Evolutionary conservation across 2,888 invertebrate genomes (phyloP).

Genomic region (Apocheima hispidaria): DNA sequence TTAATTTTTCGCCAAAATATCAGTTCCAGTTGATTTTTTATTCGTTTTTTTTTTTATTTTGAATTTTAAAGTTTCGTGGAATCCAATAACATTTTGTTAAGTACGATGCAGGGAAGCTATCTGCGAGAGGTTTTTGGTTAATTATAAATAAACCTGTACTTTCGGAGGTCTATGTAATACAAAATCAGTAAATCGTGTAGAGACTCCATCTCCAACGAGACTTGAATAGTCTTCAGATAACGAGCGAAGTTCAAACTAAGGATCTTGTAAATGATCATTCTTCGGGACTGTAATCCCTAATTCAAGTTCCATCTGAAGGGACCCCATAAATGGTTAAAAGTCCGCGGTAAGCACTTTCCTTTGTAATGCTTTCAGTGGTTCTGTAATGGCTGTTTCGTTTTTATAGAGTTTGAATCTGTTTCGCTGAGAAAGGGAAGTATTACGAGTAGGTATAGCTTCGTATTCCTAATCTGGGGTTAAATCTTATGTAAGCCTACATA

Average conservation of each 20-base stretch:
- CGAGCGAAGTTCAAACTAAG: constrained; percentile 59
- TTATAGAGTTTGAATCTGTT: constrained; percentile 27
- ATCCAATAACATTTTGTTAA: too few species aligned
- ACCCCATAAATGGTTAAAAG: constrained; percentile 40
- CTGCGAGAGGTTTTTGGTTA: too few species aligned
- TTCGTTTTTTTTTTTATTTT: too few species aligned
- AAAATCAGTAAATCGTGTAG: constrained; percentile 46
- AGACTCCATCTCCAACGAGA: constrained; percentile 48
- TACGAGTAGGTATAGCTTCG: constrained; percentile 5
- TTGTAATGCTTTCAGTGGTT: constrained; percentile 31
- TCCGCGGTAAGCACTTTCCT: constrained; percentile 30
- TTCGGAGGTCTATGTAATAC: neutral
- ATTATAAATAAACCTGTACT: too few species aligned
- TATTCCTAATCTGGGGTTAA: constrained; percentile 2
- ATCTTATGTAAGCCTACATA: neutral
- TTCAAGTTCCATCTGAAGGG: constrained; percentile 54
- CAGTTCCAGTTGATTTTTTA: too few species aligned
- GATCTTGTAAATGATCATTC: constrained; percentile 60
- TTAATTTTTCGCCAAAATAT: too few species aligned
- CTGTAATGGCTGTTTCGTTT: constrained; percentile 32
- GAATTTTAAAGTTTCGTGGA: too few species aligned
- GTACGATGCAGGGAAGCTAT: too few species aligned
- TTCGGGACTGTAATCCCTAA: constrained; percentile 58
- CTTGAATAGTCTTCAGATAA: constrained; percentile 52
- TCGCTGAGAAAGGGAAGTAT: constrained; percentile 16